Evolutionary conservation across 2,797 vertebrate genomes (phyloP).

Genomic region (Leptoclinus maculatus): DNA sequence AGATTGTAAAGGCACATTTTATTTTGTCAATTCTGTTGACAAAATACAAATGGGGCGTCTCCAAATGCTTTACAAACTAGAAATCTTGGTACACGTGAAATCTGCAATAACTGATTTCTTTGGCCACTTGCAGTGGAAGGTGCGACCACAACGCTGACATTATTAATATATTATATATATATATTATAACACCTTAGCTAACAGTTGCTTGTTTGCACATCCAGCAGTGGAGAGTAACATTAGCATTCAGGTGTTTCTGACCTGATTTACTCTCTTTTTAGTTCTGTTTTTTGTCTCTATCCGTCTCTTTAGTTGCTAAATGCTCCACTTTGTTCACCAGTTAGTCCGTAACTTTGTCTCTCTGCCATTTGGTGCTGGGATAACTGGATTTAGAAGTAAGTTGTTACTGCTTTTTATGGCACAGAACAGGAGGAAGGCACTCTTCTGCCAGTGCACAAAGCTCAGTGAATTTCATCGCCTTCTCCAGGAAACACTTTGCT

Average conservation of each 20-base stretch:
- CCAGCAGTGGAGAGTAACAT: background rate
- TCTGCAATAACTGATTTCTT: background rate
- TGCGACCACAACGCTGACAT: background rate
- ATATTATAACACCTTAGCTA: background rate
- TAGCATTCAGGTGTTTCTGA: background rate
- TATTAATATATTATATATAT: background rate
- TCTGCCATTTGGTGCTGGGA: background rate
- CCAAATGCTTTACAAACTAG: too few relatives aligned
- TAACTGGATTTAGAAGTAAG: background rate
- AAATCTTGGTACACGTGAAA: background rate
- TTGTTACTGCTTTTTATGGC: background rate
- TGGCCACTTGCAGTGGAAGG: background rate
- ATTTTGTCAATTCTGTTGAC: background rate
- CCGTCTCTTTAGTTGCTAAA: background rate
- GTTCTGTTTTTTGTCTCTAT: background rate
- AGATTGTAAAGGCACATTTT: background rate
- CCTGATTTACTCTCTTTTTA: slow-evolving; percentile 1
- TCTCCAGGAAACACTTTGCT: too few relatives aligned
- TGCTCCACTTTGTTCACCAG: background rate
- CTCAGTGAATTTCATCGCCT: background rate
- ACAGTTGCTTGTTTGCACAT: background rate
- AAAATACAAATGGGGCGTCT: background rate
- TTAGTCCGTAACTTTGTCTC: background rate
- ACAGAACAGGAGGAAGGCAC: background rate
- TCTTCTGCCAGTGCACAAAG: background rate